Conservation (phyloP, 2,113 vertebrate genomes). For the Melanocharis versteri region DNA sequence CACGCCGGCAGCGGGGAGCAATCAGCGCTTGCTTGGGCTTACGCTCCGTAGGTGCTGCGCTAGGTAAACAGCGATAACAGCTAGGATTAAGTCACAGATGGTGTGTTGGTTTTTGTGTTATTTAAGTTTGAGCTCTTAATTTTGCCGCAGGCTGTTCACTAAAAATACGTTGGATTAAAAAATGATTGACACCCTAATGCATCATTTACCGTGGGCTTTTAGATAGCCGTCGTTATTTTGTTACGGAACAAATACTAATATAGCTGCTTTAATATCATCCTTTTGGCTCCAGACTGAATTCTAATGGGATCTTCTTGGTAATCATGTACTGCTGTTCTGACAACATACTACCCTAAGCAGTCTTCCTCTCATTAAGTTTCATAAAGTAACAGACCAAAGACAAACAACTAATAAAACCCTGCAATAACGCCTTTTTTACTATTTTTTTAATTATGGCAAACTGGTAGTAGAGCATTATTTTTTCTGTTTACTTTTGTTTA, state of each 20-base stretch:
- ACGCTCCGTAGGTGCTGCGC: fast-evolving
- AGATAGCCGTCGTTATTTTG: background rate
- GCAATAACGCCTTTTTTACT: background rate
- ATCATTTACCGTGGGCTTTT: background rate
- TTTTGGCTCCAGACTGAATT: background rate
- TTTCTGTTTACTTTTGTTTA: background rate
- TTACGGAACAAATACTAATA: background rate
- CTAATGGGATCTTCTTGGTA: background rate
- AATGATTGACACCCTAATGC: fast-evolving
- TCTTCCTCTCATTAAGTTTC: background rate
- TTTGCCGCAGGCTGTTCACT: background rate
- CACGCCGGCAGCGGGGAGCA: fast-evolving
- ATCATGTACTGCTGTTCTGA: background rate
- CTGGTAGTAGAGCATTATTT: background rate
- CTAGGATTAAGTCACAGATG: conserved; percentile 58
- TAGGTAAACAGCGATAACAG: background rate
- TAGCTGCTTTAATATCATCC: background rate
- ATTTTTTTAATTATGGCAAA: background rate
- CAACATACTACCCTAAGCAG: background rate
- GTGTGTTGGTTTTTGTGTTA: background rate
- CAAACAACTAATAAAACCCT: background rate
- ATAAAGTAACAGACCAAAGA: background rate
- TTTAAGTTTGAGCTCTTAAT: background rate
- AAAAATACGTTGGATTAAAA: background rate
- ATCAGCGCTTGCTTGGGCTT: fast-evolving